Base-by-base conservation (phyloP, 2,113 vertebrate species). In the Vombatus ursinus region DNA sequence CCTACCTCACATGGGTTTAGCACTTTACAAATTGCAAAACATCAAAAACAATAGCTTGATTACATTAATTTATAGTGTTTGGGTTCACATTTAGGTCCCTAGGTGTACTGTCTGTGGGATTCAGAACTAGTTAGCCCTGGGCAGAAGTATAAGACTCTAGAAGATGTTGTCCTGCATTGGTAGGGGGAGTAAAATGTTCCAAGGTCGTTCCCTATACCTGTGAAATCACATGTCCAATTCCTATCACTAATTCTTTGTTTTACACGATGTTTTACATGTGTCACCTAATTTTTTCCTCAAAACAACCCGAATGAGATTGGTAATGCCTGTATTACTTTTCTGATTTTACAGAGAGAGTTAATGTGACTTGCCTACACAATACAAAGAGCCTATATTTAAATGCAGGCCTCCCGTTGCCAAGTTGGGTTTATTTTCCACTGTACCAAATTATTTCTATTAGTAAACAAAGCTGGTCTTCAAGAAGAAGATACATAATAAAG, bases 121-220 rank as follows among this genome's bases (percentile, higher is more conserved):
- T n/a, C 19, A 19, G 68, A 37, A 2, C 37, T 37, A n/a, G 68
- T n/a, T 2, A 3, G 31, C 1, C 31, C 16, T 77, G 14, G 68
- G 16, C 37, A n/a, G 37, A 1, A 0, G 1, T 7, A n/a, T n/a
- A n/a, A 77, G 16, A n/a, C 6, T n/a, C 12, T n/a, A n/a, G n/a
- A 77, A 68, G 61, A 14, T n/a, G 5, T 4, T 77, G 31, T n/a
- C 61, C 37, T 77, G 37, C 37, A 77, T 77, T 31, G 28, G 31
- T 4, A 37, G 31, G 12, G 57, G 3, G 57, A 37, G 57, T 37
- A 10, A 68, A 14, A 11, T 68, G 28, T 37, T n/a, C 61, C n/a
- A n/a, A 77, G 14, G 1, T n/a, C n/a, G 37, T 37, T 77, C 14
- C 61, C 37, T n/a, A n/a, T 77, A 16, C 68, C 68, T 77, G 37